These are phyloP conservation scores for Drosophila longiperda DNA, from an alignment of 2,888 invertebrate species.

Conservation along the genomic window DNA sequence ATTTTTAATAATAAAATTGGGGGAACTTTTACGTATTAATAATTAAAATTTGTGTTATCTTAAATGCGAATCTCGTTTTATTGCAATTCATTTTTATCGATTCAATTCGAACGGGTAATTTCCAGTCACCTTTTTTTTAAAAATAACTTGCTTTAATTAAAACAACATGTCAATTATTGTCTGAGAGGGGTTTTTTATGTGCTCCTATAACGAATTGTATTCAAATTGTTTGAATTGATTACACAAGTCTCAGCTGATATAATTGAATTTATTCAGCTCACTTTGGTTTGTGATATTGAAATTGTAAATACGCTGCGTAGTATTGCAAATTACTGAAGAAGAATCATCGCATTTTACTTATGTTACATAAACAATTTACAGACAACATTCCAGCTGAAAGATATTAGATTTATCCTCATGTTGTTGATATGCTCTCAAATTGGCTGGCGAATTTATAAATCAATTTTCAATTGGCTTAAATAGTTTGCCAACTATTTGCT, in stretches of 20 bases:
- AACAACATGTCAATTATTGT: background rate
- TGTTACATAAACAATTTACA: background rate
- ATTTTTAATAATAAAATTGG: background rate
- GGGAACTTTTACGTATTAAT: background rate
- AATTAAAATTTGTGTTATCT: background rate
- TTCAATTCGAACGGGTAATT: background rate
- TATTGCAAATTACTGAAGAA: background rate
- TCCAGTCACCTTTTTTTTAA: background rate
- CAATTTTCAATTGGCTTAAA: constrained; percentile 49
- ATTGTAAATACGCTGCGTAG: constrained; percentile 28
- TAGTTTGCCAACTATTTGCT: constrained; percentile 33
- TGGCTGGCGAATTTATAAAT: constrained; percentile 36
- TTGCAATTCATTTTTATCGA: background rate
- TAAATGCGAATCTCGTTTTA: background rate
- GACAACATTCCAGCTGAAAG: background rate
- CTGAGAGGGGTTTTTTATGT: background rate
- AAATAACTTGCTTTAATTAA: constrained; percentile 1
- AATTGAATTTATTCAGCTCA: constrained; percentile 6
- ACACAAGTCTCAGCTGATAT: background rate
- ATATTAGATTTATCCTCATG: constrained; percentile 11
- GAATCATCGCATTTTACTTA: background rate
- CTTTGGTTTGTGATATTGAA: background rate
- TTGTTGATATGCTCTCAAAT: constrained; percentile 13
- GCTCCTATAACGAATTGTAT: background rate
- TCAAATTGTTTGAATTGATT: constrained; percentile 9